Base-by-base conservation (phyloP, 2,113 vertebrate species). In the Jaculus jaculus region DNA sequence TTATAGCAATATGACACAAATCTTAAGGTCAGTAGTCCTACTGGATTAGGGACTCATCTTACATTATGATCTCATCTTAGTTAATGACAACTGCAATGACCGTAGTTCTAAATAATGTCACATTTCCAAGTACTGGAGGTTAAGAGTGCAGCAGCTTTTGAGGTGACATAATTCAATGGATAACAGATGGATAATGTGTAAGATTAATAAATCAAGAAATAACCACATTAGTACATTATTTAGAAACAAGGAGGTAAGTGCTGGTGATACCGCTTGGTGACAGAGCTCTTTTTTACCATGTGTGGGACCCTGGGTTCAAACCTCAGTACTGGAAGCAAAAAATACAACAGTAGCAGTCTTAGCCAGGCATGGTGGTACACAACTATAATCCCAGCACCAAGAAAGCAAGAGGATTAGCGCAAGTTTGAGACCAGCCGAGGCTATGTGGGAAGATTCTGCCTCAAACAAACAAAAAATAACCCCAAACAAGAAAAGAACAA, bases 231-330 rank as follows among this genome's bases (percentile, higher is more conserved):
- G 60, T 32, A 30, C 0, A 1, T 68, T 93, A 75, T 92, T 92
- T 90, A 83, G 71, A 94, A 90, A 79, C 30, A 86, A 28, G 58
- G 42, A 85, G 82, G 91, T 84, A 84, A 92, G 73, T 84, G 39
- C 6, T 61, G 17, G 61, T 20, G 9, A 82, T 82, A 20, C 28
- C 65, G 24, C 30, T 17, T 26, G 42, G 61, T 82, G 80, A 17
- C 16, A 42, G 61, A 42, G 37, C 39, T 18, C 60, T 63, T 63
- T 18, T 5, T 23, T 63, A 63, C 18, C 17, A 7, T 63, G 23
- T 20, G 5, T 63, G 65, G 42, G 30, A 9, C 2, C 37, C 34
- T 39, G 15, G 34, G 34, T 81, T 63, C 39, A 63, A 34, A 10
- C 34, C 58, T n/a, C 79, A 8, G 18, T 81, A 28, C 24, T n/a